Percentiles rank a stretch among this genome's conserved stretches.
phyloP scores from a whole-genome alignment of 2,888 invertebrate genomes.

The Acleris cristana region DNA sequence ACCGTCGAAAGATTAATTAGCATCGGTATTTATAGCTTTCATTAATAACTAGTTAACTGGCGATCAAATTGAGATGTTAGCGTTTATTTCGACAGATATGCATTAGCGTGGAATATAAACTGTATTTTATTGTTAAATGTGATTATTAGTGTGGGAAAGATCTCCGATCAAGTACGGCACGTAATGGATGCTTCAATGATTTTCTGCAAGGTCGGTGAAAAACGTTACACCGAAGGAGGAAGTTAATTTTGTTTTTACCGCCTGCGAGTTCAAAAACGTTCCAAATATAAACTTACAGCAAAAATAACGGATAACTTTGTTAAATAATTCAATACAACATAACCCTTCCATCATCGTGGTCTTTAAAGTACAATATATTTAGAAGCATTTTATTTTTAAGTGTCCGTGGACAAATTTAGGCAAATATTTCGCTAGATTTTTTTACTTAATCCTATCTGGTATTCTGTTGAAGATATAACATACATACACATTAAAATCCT shows the following conservation, averaged over 20 bases:
- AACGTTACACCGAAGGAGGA: constrained; percentile 2
- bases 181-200: constrained; percentile 6
- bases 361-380: no score
- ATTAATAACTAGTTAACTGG: background rate
- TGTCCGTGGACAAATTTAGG: no score
- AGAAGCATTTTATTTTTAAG: no score
- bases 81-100: constrained; percentile 1
- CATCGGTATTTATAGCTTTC: background rate
- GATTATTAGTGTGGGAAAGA: constrained; percentile 23
- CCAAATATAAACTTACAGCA: no score
- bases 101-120: background rate
- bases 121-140: background rate
- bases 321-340: no score
- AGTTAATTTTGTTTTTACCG: constrained; percentile 3
- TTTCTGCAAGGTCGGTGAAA: constrained; percentile 16
- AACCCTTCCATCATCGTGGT: no score
- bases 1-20: background rate
- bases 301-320: no score
- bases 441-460: no score
- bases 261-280: background rate
- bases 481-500: no score
- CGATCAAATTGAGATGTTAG: constrained; percentile 1
- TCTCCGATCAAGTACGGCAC: constrained; percentile 6
- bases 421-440: no score
- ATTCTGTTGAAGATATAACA: no score